Evolutionary conservation across 35 echinoderm and acorn worm genomes (phyloP).

Genomic region (Apostichopus californicus): DNA sequence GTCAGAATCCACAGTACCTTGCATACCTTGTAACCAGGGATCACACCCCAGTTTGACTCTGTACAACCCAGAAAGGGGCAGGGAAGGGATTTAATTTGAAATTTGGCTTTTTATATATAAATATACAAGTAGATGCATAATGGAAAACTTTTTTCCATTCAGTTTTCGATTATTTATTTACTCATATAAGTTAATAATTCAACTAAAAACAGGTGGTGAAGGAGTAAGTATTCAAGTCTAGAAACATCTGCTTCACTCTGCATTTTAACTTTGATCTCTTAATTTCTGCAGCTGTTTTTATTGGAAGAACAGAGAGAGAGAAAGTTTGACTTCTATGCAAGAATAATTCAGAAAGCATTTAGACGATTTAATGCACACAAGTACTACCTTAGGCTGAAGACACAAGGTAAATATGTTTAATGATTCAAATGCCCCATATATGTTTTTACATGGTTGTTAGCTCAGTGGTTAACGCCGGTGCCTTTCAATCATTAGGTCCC

Average conservation of each 20-base stretch:
- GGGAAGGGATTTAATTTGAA: too few species aligned
- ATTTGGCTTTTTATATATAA: not conserved
- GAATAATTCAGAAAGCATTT: slow-evolving; percentile 96
- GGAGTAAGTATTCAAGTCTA: not conserved
- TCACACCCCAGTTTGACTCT: too few species aligned
- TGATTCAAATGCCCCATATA: too few species aligned
- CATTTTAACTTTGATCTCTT: too few species aligned
- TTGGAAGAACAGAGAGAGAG: slow-evolving; percentile 95
- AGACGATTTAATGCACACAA: slow-evolving; percentile 92
- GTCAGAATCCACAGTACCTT: too few species aligned
- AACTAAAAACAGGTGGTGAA: not conserved
- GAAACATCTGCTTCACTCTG: too few species aligned
- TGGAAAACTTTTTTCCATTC: too few species aligned
- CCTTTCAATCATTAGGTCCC: too few species aligned
- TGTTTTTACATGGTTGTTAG: not conserved
- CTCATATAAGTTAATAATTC: not conserved
- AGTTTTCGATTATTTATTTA: too few species aligned
- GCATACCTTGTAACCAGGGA: too few species aligned
- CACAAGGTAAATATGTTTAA: slow-evolving; percentile 73
- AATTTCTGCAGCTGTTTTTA: slow-evolving; percentile 76
- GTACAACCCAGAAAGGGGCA: too few species aligned
- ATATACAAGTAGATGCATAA: not conserved
- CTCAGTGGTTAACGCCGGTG: too few species aligned
- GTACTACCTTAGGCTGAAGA: slow-evolving; percentile 90
- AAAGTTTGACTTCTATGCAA: slow-evolving; percentile 90